Evolutionary conservation across 2,888 invertebrate species (phyloP), one percentile per base, ranked within the genome.

Genomic region (Hypercompe scribonia): DNA sequence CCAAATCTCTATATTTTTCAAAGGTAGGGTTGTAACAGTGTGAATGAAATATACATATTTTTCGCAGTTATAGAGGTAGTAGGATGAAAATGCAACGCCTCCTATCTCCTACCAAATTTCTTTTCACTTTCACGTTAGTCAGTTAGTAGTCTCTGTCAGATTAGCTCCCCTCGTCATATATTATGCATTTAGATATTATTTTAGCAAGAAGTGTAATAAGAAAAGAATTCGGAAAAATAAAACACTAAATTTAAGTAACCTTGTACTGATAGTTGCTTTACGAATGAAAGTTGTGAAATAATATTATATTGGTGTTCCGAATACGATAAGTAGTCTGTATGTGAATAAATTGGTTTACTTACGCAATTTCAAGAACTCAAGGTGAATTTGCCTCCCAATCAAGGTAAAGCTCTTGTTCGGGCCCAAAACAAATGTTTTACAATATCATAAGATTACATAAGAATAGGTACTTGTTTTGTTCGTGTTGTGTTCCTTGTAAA

Each of bases 321-420:
- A 64, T 58, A 65, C 65, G n/a, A 63, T 77, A 75, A 67, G 58
- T 70, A 64, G 75, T 77, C 67, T 77, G 77, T 80, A 81, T 78
- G 79, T 71, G 50, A 73, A 46, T 71, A 74, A 81, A 68, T 80
- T 78, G 77, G 63, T 67, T 76, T 13, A 76, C 71, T 82, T 84
- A 77, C 81, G 84, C 77, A 84, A 84, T 70, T 21, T 70, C 42
- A 54, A 39, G 64, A 74, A 65, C 64, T 71, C 75, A 80, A 82
- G 84, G 76, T 74, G 42, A 76, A 73, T 75, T 74, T 71, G 28
- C 63, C 72, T 74, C 67, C 72, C 73, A 70, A 75, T 66, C 84
- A 84, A 84, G 83, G 84, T 72, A 58, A 79, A 58, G 65, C 72
- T 75, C 74, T 81, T 78, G 76, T 81, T 71, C 74, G 68, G 54